Base-by-base conservation (phyloP, 2,888 invertebrate genomes). In the Formica aserva region DNA sequence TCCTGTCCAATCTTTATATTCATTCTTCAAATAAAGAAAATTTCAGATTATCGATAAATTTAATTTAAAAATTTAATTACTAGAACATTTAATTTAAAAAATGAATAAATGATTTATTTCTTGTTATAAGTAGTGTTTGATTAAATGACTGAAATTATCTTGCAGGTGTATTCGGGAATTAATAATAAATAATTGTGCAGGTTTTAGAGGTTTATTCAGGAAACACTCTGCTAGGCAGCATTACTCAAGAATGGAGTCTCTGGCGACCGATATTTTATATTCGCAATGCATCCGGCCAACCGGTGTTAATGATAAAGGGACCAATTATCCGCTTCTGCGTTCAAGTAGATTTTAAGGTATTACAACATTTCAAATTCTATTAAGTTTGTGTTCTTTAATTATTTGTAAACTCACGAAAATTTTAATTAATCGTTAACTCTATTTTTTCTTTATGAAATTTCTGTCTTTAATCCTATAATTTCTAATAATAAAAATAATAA, bases 241-340 rank as follows among this genome's bases (percentile, higher is more conserved):
- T 98, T 15, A 96, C 97, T 90, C 97, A 98, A 94, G 96, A 97
- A 92, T 98, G 97, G 97, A 97, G 97, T 63, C 95, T 97, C 75
- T 97, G 97, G 92, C 96, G 96, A 84, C 98, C 98, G 3, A 96
- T 96, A 75, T 98, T 97, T 93, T 95, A 95, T 15, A 96, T 98
- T 87, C 96, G 97, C 90, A 97, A 98, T 95, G 96, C 97, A 0
- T 94, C 96, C 29, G 98, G 97, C 1, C 97, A 97, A 76, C 96
- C 96, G 0, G 97, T 98, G 18, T 95, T 98, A 11, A 96, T 95
- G 87, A 97, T 98, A 91, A 97, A 97, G 94, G 98, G 98, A 0
- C 98, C 98, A 0, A 65, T 85, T 6, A 2, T 87, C 2, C 52
- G 98, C 94, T 98, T 98, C 18, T 97, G 98, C 93, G 97, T 98